Evolutionary conservation across 1,140 invertebrate species (phyloP).

Genomic region (Bombus soroeensis): DNA sequence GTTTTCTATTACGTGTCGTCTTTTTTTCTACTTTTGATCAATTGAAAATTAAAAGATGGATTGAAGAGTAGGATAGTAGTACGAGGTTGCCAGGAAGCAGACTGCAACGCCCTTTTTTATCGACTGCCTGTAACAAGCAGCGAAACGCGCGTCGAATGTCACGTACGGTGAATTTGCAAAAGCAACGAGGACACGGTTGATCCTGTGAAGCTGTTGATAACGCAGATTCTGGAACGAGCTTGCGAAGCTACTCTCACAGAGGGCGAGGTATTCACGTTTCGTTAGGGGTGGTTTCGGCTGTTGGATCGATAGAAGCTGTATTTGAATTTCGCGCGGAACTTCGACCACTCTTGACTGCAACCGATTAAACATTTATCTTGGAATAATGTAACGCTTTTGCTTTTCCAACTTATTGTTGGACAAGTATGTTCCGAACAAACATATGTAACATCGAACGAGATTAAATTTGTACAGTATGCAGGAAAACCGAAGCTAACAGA

Average conservation of each 20-base stretch:
- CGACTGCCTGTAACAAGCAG: conserved; percentile 24
- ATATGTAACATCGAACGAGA: background rate
- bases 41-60: background rate
- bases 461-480: background rate
- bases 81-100: conserved; percentile 12
- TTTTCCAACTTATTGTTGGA: background rate
- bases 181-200: background rate
- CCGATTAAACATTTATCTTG: background rate
- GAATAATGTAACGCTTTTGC: background rate
- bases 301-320: background rate
- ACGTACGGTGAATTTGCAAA: conserved; percentile 27
- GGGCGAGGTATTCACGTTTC: conserved; percentile 36
- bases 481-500: background rate
- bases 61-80: background rate
- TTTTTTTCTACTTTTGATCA: background rate
- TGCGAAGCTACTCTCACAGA: conserved; percentile 24
- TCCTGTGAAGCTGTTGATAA: conserved; percentile 35
- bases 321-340: conserved; percentile 4
- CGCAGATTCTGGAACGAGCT: conserved; percentile 28
- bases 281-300: background rate
- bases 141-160: conserved; percentile 20
- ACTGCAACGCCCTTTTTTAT: conserved; percentile 49
- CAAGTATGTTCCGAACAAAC: background rate
- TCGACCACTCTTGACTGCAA: no score
- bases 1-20: background rate